phyloP scores from a whole-genome alignment of 2,888 invertebrate genomes.

The Aleiodes leptofemur region DNA sequence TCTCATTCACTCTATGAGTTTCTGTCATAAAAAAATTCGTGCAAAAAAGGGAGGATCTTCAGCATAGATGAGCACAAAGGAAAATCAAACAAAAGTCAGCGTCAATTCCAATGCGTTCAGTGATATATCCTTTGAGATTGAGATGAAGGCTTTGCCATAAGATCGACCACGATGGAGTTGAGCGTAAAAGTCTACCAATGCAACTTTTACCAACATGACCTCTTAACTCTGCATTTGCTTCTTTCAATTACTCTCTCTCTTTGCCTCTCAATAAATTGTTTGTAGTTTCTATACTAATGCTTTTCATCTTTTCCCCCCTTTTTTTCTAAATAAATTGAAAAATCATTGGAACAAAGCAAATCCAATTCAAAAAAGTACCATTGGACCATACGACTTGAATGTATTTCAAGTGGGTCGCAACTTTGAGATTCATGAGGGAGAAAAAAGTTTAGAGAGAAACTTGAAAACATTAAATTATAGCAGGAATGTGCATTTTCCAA shows the following conservation, averaged over 20 bases:
- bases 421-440: neutral
- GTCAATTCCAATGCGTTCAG: constrained; percentile 19
- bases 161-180: neutral
- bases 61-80: constrained; percentile 5
- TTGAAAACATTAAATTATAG: neutral
- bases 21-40: neutral
- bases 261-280: neutral
- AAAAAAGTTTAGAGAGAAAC: constrained; percentile 17
- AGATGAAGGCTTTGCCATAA: neutral
- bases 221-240: neutral
- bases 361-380: neutral
- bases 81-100: constrained; percentile 19
- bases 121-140: constrained; percentile 4
- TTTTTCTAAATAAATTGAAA: neutral
- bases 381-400: constrained; percentile 9
- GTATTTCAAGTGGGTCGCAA: constrained; percentile 2
- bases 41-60: too few relatives aligned
- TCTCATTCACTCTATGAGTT: neutral
- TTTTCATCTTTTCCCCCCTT: neutral
- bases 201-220: neutral
- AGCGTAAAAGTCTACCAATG: neutral
- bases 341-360: neutral
- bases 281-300: neutral
- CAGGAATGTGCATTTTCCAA: neutral
- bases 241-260: neutral